Evolutionary conservation across 2,113 vertebrate species (phyloP).

Genomic region (Hyperoodon ampullatus): DNA sequence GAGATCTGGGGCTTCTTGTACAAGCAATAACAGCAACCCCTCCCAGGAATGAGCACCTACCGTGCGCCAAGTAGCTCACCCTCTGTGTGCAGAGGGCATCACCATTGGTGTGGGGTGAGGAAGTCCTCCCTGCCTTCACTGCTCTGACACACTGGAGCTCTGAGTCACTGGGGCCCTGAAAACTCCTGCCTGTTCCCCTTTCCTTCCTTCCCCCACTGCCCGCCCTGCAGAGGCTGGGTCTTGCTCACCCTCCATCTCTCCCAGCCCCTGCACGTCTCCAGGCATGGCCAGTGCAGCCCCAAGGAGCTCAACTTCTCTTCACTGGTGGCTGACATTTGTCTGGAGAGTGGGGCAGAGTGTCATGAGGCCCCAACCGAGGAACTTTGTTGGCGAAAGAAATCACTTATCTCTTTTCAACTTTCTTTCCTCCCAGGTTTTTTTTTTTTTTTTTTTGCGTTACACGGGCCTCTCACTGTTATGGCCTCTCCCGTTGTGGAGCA

Average conservation of each 20-base stretch:
- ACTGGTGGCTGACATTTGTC: not conserved
- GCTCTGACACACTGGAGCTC: not conserved
- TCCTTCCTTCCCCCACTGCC: not conserved
- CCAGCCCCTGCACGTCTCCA: not conserved
- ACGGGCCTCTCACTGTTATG: no score
- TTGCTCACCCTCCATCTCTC: accelerated
- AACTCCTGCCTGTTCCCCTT: no score
- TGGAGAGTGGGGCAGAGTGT: not conserved
- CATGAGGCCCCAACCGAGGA: not conserved
- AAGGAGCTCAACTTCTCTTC: not conserved
- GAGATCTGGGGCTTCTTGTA: not conserved
- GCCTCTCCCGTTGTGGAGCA: no score
- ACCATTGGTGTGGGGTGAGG: not conserved
- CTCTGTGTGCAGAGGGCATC: not conserved
- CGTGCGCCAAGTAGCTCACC: accelerated
- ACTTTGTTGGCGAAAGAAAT: not conserved
- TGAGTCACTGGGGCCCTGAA: not conserved
- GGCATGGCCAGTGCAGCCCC: not conserved
- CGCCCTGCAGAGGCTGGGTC: not conserved
- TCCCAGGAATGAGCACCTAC: not conserved
- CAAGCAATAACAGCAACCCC: not conserved
- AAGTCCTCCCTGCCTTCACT: not conserved
- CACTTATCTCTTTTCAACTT: not conserved
- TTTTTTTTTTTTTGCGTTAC: no score
- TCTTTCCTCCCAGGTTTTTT: not conserved